A percentile compares a stretch with the other conserved stretches of the same genome.
These are phyloP conservation scores for Hepsetus odoe DNA, from an alignment of 2,113 vertebrate species.

Conservation along the genomic window DNA sequence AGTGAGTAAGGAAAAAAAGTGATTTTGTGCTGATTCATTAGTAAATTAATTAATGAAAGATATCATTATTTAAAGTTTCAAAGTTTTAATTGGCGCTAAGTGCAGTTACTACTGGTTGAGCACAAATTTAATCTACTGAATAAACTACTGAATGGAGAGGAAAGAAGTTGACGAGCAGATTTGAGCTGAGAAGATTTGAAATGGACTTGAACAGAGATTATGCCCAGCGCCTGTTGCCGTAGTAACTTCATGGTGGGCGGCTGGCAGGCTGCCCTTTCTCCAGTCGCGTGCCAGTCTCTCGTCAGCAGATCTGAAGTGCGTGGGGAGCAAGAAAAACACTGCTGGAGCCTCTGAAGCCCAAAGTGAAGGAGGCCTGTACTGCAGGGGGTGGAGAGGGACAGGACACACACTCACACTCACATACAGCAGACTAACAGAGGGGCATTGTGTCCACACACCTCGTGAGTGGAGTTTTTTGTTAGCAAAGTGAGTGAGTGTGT, in stretches of 20 bases:
- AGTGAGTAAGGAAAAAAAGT: neutral
- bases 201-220: neutral
- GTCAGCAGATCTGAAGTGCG: conserved; percentile 43
- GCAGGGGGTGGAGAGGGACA: conserved; percentile 2
- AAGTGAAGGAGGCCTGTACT: conserved; percentile 18
- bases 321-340: conserved; percentile 42
- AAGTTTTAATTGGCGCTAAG: too few species aligned
- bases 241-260: conserved; percentile 29
- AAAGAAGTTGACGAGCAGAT: neutral
- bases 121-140: neutral
- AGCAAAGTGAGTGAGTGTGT: conserved; percentile 21
- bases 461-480: conserved; percentile 47
- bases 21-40: neutral
- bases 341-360: conserved; percentile 27
- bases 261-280: conserved; percentile 31
- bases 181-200: neutral
- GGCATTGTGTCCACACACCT: conserved; percentile 57
- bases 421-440: conserved; percentile 50
- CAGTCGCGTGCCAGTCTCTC: conserved; percentile 42
- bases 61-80: too few species aligned
- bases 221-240: conserved; percentile 10
- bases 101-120: too few species aligned
- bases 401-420: conserved; percentile 20
- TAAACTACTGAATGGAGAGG: neutral
- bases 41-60: neutral